These are phyloP conservation scores for Passer montanus DNA, from an alignment of 2,113 vertebrate species.

Conservation along the genomic window DNA sequence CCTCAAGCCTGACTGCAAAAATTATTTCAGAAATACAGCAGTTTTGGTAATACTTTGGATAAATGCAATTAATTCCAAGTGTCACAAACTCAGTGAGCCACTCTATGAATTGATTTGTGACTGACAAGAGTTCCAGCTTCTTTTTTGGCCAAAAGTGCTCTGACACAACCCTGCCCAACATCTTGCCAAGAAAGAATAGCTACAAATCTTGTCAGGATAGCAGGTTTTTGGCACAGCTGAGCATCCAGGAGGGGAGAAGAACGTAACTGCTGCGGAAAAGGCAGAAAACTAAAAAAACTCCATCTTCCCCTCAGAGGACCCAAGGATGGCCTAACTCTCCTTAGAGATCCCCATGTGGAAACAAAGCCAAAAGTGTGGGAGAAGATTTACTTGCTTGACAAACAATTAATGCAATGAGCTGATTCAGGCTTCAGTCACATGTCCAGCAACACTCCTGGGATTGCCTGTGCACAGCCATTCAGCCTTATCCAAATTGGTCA, in stretches of 20 bases:
- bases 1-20: not conserved
- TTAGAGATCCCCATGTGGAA: not conserved
- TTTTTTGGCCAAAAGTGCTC: slow-evolving; percentile 36
- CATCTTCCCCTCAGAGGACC: not conserved
- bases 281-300: slow-evolving; percentile 7
- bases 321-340: slow-evolving; percentile 17
- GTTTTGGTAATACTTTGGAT: not conserved
- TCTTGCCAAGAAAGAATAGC: slow-evolving; percentile 36
- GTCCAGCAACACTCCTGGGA: not conserved
- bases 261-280: not conserved
- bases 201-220: slow-evolving; percentile 38
- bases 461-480: not conserved
- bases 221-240: slow-evolving; percentile 35
- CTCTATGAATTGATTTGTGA: not conserved
- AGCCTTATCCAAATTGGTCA: not conserved
- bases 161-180: slow-evolving; percentile 3
- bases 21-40: not conserved
- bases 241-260: not conserved
- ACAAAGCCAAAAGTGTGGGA: slow-evolving; percentile 1
- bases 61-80: slow-evolving; percentile 12
- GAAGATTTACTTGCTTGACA: slow-evolving; percentile 8
- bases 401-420: not conserved
- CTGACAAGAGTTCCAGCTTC: slow-evolving; percentile 7
- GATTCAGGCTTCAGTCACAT: not conserved
- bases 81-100: not conserved